phyloP scores from a whole-genome alignment of 2,888 invertebrate species.

The Caenorhabditis wallacei region DNA sequence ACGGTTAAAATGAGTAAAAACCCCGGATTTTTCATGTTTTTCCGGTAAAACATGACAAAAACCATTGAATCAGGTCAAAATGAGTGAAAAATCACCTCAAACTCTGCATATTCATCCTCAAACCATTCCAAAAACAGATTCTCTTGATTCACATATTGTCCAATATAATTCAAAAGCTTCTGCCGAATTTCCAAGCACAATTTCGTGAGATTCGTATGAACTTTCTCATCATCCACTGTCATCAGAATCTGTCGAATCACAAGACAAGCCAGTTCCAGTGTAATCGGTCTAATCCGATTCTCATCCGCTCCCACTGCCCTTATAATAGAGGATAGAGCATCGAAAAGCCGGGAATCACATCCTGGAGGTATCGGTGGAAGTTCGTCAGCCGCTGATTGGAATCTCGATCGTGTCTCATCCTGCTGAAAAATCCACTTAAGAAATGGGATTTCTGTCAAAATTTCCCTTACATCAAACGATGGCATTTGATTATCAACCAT shows the following conservation, averaged over 20 bases:
- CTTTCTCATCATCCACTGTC: conserved; percentile 84
- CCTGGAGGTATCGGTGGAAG: conserved; percentile 31
- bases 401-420: conserved; percentile 44
- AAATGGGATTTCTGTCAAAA: not conserved
- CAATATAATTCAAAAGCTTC: conserved; percentile 83
- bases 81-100: no score
- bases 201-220: conserved; percentile 61
- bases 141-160: conserved; percentile 87
- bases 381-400: conserved; percentile 60
- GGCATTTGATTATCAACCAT: conserved; percentile 25
- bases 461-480: no score
- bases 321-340: conserved; percentile 68
- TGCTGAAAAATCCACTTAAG: conserved; percentile 16
- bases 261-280: conserved; percentile 92
- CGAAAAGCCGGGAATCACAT: conserved; percentile 68
- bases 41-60: no score
- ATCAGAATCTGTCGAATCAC: conserved; percentile 88
- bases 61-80: no score
- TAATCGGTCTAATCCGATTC: conserved; percentile 93
- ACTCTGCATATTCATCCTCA: conserved; percentile 97
- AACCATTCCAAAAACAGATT: conserved; percentile 99
- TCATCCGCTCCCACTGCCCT: conserved; percentile 84
- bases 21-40: no score
- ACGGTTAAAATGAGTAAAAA: no score
- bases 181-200: conserved; percentile 85